Evolutionary conservation across 1,140 invertebrate species (phyloP).

Genomic region (Metopolophium dirhodum): DNA sequence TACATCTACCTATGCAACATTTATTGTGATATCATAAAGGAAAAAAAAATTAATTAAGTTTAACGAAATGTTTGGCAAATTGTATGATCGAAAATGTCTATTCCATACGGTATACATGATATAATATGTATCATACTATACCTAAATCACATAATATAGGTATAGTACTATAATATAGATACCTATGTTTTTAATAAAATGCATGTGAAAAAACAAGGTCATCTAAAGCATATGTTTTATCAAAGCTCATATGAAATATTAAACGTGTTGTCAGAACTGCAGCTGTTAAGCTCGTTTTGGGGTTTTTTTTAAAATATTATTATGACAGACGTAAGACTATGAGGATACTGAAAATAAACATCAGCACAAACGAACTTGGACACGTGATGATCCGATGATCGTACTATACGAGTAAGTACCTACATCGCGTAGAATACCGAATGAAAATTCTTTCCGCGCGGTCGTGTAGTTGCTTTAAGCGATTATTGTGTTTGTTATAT

Average conservation of each 20-base stretch:
- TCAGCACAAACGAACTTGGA: not conserved
- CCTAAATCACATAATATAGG: too few species aligned
- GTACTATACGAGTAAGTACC: not conserved
- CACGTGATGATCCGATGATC: slow-evolving; percentile 6
- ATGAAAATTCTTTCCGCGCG: not conserved
- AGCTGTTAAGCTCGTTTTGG: not conserved
- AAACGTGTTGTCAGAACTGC: not conserved
- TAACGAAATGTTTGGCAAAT: too few species aligned
- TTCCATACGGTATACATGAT: too few species aligned
- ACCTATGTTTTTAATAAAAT: not conserved
- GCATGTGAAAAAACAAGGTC: not conserved
- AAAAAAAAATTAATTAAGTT: not conserved
- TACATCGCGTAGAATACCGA: too few species aligned
- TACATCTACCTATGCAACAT: not conserved
- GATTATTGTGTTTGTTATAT: not conserved
- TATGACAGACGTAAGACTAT: not conserved
- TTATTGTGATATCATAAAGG: not conserved
- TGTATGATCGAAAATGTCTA: too few species aligned
- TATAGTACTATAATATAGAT: not conserved
- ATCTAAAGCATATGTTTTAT: not conserved
- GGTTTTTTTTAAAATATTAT: not conserved
- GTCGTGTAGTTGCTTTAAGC: not conserved
- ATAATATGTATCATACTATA: too few species aligned
- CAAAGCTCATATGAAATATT: not conserved
- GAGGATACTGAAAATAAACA: not conserved